Evolutionary conservation across 1,140 invertebrate species (phyloP), one percentile per base, ranked within the genome.

Genomic region (Cyclina sinensis): DNA sequence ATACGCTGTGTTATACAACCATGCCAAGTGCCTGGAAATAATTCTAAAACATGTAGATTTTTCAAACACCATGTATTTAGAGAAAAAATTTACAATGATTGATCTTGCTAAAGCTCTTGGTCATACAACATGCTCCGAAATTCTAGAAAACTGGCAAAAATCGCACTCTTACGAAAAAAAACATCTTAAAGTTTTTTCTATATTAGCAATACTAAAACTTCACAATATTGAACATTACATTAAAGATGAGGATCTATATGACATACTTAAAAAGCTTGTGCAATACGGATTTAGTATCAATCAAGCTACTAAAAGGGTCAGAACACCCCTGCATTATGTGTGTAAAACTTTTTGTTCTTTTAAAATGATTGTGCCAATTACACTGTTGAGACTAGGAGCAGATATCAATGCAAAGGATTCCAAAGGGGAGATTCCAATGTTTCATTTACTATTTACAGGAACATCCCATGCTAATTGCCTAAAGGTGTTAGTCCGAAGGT

Each of bases 371-470:
- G 65, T 70, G 9, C 65, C 35, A 37, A 37, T 70, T 16, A 70
- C 65, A 18, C 24, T 70, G 24, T 18, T 70, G 24, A 35, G 7
- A 35, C 65, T 70, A 16, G 65, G 65, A 18, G 30, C 65, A 5
- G 65, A 70, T 27, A 37, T 70, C 7, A 70, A 70, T 37, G 65
- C 65, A 1, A 70, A 70, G 32, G 65, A 70, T 70, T 37, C 65
- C 1, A 37, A 16, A 18, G 65, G 65, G 3, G 65, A 70, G 21
- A 70, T 39, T 30, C 32, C 65, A 14, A 16, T 70, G 65, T 70
- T 70, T 37, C 65, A 35, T 37, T 14, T 70, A 27, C 32, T 70
- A 4, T 70, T 70, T 70, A 70, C 65, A 35, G 37, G 32, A 70
- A 37, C 35, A n/a, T n/a, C n/a, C n/a, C n/a, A n/a, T n/a, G n/a